Evolutionary conservation across 2,797 vertebrate genomes (phyloP).

Genomic region (Acrossocheilus fasciatus): DNA sequence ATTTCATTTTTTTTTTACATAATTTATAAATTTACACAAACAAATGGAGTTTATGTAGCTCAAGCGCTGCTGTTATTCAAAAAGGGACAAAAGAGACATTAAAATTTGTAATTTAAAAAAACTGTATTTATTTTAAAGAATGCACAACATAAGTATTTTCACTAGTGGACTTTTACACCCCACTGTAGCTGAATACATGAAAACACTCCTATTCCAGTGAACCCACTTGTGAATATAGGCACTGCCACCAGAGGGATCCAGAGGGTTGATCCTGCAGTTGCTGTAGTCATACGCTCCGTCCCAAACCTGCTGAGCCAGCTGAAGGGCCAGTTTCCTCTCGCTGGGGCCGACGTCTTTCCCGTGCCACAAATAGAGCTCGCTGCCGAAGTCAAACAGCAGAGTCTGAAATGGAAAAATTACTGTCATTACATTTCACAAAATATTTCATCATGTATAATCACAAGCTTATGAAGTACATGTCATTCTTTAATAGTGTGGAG

Average conservation of each 20-base stretch:
- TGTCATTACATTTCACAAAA: background rate
- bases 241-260: constrained; percentile 75
- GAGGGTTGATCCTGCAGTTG: constrained; percentile 82
- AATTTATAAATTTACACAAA: background rate
- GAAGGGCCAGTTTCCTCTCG: constrained; percentile 74
- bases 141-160: background rate
- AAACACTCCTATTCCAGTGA: background rate
- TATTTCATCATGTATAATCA: background rate
- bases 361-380: constrained; percentile 84
- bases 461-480: background rate
- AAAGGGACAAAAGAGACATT: background rate
- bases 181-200: background rate
- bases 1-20: background rate
- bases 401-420: constrained; percentile 67
- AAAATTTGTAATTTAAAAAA: no score
- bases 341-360: constrained; percentile 74
- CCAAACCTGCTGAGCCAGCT: constrained; percentile 83
- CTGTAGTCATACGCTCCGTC: constrained; percentile 82
- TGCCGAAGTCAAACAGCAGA: constrained; percentile 84
- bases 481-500: background rate
- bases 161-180: background rate
- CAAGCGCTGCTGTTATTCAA: background rate
- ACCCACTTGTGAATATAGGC: constrained; percentile 71
- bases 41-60: background rate
- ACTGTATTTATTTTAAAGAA: background rate